phyloP scores from a whole-genome alignment of 1,140 invertebrate species.

The Carcinoscorpius rotundicauda region DNA sequence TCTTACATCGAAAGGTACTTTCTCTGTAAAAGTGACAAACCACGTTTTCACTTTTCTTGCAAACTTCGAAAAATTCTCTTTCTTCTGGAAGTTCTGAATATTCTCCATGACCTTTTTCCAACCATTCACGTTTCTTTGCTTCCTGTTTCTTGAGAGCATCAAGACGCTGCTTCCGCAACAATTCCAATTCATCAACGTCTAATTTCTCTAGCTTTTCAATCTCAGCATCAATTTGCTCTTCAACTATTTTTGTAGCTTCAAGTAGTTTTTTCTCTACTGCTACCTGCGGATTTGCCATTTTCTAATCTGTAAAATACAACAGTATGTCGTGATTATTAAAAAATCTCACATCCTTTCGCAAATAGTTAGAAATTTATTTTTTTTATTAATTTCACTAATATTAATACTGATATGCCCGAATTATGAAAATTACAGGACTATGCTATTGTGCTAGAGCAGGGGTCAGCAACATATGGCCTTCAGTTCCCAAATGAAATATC shows the following conservation, averaged over 20 bases:
- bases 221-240: slow-evolving; percentile 66
- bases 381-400: too few species aligned
- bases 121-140: slow-evolving; percentile 62
- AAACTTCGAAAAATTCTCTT: slow-evolving; percentile 85
- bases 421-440: too few species aligned
- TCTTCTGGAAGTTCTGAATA: slow-evolving; percentile 80
- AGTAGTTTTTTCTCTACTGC: slow-evolving; percentile 50
- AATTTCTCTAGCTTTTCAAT: slow-evolving; percentile 68
- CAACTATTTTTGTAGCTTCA: slow-evolving; percentile 56
- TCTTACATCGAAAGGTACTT: slow-evolving; percentile 65
- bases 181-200: slow-evolving; percentile 75
- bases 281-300: slow-evolving; percentile 10
- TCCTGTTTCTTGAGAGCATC: slow-evolving; percentile 72
- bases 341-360: too few species aligned
- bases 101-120: slow-evolving; percentile 75
- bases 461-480: too few species aligned
- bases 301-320: too few species aligned
- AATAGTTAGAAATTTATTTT: too few species aligned
- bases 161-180: slow-evolving; percentile 60
- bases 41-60: slow-evolving; percentile 81
- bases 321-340: too few species aligned
- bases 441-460: too few species aligned
- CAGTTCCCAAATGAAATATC: too few species aligned
- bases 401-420: too few species aligned
- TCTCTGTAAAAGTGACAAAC: slow-evolving; percentile 88